Evolutionary conservation across 2,797 vertebrate species (phyloP).

Genomic region (Anguilla pacifica): DNA sequence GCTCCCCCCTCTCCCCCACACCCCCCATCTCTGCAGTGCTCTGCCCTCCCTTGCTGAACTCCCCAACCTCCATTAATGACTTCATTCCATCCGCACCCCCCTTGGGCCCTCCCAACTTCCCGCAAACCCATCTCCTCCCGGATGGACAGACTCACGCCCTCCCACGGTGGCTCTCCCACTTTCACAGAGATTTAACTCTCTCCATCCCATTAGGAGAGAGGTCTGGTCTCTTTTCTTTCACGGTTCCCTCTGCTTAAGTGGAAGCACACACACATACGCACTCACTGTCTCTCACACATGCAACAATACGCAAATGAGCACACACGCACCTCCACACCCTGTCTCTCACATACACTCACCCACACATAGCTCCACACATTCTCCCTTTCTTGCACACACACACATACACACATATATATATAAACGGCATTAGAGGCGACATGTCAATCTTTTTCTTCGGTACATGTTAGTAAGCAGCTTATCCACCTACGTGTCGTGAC

Average conservation of each 20-base stretch:
- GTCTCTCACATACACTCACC: neutral
- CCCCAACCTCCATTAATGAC: slow-evolving; percentile 46
- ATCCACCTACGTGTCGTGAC: slow-evolving; percentile 79
- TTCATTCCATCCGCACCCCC: slow-evolving; percentile 36
- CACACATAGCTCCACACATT: neutral
- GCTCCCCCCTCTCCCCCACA: slow-evolving; percentile 16
- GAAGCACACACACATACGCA: slow-evolving; percentile 26
- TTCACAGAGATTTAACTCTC: slow-evolving; percentile 44
- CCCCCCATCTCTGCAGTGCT: slow-evolving; percentile 5
- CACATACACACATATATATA: slow-evolving; percentile 62
- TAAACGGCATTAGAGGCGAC: slow-evolving; percentile 53
- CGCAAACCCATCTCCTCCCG: slow-evolving; percentile 44
- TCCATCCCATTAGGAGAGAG: slow-evolving; percentile 21
- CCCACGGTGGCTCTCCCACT: slow-evolving; percentile 52
- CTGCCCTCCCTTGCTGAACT: slow-evolving; percentile 17
- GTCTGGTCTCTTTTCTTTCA: slow-evolving; percentile 25
- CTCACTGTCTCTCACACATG: neutral
- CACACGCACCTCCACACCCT: neutral
- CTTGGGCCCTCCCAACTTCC: slow-evolving; percentile 26
- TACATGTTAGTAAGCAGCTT: slow-evolving; percentile 75
- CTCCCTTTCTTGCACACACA: slow-evolving; percentile 28
- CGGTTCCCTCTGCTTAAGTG: neutral
- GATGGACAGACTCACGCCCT: slow-evolving; percentile 59
- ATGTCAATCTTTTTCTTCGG: slow-evolving; percentile 61
- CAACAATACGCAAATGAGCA: neutral